Evolutionary conservation across 2,113 vertebrate species (phyloP).

Genomic region (Lontra canadensis): DNA sequence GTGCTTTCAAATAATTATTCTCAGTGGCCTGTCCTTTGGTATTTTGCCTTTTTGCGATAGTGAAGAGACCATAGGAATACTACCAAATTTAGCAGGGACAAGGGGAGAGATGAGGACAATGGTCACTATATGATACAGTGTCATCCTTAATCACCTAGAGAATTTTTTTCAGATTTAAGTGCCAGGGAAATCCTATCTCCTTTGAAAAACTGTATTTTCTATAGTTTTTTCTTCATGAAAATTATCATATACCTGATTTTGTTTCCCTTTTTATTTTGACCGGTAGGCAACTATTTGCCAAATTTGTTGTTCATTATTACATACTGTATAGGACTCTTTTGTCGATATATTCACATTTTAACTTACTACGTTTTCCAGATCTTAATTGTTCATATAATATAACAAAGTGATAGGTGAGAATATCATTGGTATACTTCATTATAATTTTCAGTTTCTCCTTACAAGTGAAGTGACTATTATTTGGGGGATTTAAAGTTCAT

Average conservation of each 20-base stretch:
- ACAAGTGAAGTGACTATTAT: background rate
- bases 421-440: background rate
- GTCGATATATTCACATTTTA: background rate
- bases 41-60: background rate
- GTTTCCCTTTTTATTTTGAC: slow-evolving; percentile 18
- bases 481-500: background rate
- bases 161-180: background rate
- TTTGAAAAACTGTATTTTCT: background rate
- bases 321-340: background rate
- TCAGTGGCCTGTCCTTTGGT: background rate
- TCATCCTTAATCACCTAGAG: background rate
- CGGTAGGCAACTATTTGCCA: background rate
- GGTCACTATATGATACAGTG: background rate
- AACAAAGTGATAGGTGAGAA: background rate
- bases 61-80: background rate
- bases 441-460: background rate
- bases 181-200: background rate
- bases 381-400: background rate
- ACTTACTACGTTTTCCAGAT: background rate
- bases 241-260: background rate
- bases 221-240: background rate
- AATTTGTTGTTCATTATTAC: background rate
- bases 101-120: no score
- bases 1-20: background rate
- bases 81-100: background rate